Evolutionary conservation across 1,140 invertebrate genomes (phyloP).

Genomic region (Panagrolaimus sp.): DNA sequence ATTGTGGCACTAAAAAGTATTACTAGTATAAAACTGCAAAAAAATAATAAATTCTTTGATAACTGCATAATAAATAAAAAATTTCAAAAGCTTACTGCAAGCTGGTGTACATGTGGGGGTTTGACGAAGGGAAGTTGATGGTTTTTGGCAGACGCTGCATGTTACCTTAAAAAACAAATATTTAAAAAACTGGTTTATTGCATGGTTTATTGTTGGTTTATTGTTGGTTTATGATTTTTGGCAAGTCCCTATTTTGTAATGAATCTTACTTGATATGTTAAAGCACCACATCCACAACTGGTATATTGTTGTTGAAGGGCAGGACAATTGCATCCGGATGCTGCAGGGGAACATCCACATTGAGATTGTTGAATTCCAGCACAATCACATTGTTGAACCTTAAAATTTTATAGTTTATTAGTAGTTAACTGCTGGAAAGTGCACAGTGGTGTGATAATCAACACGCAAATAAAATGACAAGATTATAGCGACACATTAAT

Average conservation of each 20-base stretch:
- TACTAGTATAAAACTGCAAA: too few species aligned
- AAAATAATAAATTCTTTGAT: too few species aligned
- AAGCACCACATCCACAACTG: conserved; percentile 18
- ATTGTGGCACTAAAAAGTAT: neutral
- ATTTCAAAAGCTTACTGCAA: conserved; percentile 10
- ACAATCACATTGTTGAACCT: conserved; percentile 26
- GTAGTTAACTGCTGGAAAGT: too few species aligned
- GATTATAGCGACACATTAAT: too few species aligned
- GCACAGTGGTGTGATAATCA: too few species aligned
- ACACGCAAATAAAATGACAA: too few species aligned
- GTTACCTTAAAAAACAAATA: conserved; percentile 12
- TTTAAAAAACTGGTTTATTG: conserved; percentile 2
- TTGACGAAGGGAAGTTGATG: neutral
- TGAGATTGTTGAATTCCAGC: conserved; percentile 21
- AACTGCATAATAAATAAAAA: too few species aligned
- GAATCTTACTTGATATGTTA: conserved; percentile 18
- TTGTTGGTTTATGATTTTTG: too few species aligned
- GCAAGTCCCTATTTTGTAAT: too few species aligned
- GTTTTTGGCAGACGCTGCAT: conserved; percentile 16
- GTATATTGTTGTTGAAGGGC: conserved; percentile 22
- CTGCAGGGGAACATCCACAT: conserved; percentile 16
- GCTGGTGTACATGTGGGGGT: conserved; percentile 21
- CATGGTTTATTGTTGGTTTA: too few species aligned
- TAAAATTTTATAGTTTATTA: neutral
- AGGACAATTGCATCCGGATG: conserved; percentile 17